Conservation (phyloP, 2,797 vertebrate genomes). For the Malacoraja senta region DNA sequence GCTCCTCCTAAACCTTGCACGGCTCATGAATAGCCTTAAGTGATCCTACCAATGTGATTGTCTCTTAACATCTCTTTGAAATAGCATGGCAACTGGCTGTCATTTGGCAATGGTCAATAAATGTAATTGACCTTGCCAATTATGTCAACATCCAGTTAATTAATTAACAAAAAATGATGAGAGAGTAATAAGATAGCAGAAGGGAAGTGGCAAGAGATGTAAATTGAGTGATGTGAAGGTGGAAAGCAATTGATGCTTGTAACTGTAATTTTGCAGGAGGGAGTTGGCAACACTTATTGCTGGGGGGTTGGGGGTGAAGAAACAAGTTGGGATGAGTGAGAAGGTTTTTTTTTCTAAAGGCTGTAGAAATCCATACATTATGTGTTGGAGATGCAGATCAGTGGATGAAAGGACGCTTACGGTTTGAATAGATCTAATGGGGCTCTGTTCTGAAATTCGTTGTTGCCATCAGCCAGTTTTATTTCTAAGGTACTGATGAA, state of each 20-base stretch:
- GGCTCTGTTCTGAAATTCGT: background rate
- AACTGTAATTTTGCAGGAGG: background rate
- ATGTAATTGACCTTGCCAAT: too few relatives aligned
- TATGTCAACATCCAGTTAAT: too few relatives aligned
- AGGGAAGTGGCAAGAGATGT: background rate
- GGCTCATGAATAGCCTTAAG: too few relatives aligned
- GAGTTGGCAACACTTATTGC: background rate
- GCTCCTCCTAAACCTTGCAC: too few relatives aligned
- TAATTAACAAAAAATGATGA: background rate
- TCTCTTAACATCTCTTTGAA: too few relatives aligned
- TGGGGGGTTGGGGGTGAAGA: background rate
- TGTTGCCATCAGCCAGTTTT: background rate
- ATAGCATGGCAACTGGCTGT: too few relatives aligned
- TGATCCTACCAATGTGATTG: too few relatives aligned
- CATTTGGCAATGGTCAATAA: too few relatives aligned
- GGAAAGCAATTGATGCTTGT: background rate
- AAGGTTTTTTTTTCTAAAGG: background rate
- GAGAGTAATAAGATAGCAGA: background rate
- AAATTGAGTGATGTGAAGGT: background rate
- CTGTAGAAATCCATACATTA: background rate
- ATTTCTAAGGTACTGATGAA: background rate
- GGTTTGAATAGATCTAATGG: background rate
- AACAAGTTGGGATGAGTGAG: background rate
- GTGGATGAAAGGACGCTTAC: background rate
- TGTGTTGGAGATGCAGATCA: background rate